Base-by-base conservation (phyloP, 2,888 invertebrate species). In the Eutolmus rufibarbis region DNA sequence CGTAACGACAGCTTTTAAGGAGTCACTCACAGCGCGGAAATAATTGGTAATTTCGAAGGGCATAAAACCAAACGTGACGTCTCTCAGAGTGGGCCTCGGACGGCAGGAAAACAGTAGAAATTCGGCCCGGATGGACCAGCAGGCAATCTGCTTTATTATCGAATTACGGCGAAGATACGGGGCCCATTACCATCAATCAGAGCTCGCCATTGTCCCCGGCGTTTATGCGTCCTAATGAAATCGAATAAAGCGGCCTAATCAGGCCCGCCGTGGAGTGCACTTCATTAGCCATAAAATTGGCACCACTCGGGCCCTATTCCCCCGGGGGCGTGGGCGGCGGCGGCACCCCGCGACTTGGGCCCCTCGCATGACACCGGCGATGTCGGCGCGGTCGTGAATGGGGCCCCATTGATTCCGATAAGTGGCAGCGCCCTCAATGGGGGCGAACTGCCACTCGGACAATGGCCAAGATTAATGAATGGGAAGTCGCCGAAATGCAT, bases 381-480 rank as follows among this genome's bases (percentile, higher is more conserved):
- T 57, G 57, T 9, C 8, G 23, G 23, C 66, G 9, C 28, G 66
- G 28, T 66, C 23, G 66, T 28, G 8, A 66, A 66, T 66, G 66
- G 51, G 28, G 66, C 66, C 66, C 85, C 74, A 85, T 85, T 85
- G 74, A 85, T 85, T 46, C n/a, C 43, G 46, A 85, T 85, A 85
- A 85, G 85, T 85, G 85, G 85, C 46, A 23, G 28, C 28, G 46
- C 31, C 43, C 74, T 74, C 31, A 74, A 74, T 85, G 51, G 74
- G 74, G 23, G 37, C 34, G 23, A 74, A 74, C 46, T 23, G 74
- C 23, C 31, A 43, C 46, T 74, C 46, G 57, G 74, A 85, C 85
- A 85, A 85, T 85, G 85, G 85, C 9, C 31, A 85, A 85, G 74
- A 85, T 85, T 85, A 85, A 85, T 85, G 85, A 74, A 85, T 74